Base-by-base conservation (phyloP, 2,797 vertebrate species). In the Hoplostethus atlanticus region DNA sequence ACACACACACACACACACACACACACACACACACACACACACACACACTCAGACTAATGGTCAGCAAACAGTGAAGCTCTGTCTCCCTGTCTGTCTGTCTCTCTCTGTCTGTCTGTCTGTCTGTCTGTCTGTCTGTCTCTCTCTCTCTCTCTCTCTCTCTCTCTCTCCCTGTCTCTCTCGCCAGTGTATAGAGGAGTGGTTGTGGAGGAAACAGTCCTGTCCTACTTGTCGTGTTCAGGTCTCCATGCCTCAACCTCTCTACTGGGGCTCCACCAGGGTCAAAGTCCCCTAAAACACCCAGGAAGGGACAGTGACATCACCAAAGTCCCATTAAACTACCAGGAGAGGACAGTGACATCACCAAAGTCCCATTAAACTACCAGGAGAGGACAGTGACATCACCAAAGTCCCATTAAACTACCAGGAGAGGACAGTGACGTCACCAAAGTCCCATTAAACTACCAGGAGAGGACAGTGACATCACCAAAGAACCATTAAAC, bases 141-240 rank as follows among this genome's bases (percentile, higher is more conserved):
- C 1, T 64, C 31, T 4, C 10, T 50, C 55, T 40, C 16, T 4
- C 10, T 50, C 55, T 40, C 16, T 44, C 5, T 5, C 70, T 67
- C 65, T 69, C 17, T 67, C 30, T 76, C 31, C 72, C 48, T 78
- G 12, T 47, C 58, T 42, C 16, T 55, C 1, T 64, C 31, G 83
- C 42, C 76, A 94, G 93, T 93, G 87, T 13, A 91, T 94, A 67
- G 86, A 93, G 71, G 93, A 92, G 75, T 86, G 93, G 88, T 30
- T 95, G 68, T 91, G 93, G 90, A 92, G 86, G 71, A 94, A 94
- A 57, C 79, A 89, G 85, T 66, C 64, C 2, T 92, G 93, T 75
- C 91, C 92, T 0, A 91, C 89, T 0, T 94, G 84, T 64, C 62
- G 56, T 1, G 80, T 92, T 1, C 91, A 91, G 47, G 82, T 94